Evolutionary conservation across 2,113 vertebrate genomes (phyloP), one percentile per base, ranked within the genome.

Genomic region (Otolemur garnettii): DNA sequence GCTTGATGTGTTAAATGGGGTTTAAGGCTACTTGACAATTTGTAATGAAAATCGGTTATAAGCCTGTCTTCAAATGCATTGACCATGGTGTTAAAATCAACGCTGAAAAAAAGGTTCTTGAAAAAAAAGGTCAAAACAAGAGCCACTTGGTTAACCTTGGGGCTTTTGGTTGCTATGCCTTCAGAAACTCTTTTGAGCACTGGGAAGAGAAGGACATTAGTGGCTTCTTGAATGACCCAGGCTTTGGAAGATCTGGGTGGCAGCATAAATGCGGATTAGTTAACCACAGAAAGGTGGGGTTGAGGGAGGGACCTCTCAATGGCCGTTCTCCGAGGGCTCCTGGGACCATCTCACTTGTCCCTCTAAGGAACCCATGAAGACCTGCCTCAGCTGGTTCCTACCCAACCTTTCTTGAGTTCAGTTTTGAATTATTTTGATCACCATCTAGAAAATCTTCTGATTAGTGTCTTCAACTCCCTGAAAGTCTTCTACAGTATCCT

Each of bases 11-110:
- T 77, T 94, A 81, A 86, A 19, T 74, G 53, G 42, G 26, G 13
- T 89, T 86, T 79, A 80, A 24, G 60, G 10, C 24, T 72, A 74
- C 95, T 66, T 87, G 87, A 94, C 42, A 78, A 79, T 85, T 93
- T 82, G 64, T 92, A 68, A 90, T 69, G 50, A 45, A 87, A 96
- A 74, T 42, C 80, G 57, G 55, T 77, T 68, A 42, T 55, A 71
- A 85, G 59, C 13, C 28, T 74, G 21, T 57, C 21, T 94, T 90
- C 69, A 89, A 50, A 93, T 33, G 53, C 64, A 64, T 22, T 82
- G 62, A 45, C 42, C 57, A 26, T 79, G 12, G 30, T 83, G 62
- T 91, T 96, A 42, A 64, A 83, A 80, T 96, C 64, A 85, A 42
- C 35, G 15, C 42, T 68, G n/a, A 66, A 92, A 80, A 86, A 81